phyloP scores from a whole-genome alignment of 2,113 vertebrate genomes.

The Protomyctophum bolini region DNA sequence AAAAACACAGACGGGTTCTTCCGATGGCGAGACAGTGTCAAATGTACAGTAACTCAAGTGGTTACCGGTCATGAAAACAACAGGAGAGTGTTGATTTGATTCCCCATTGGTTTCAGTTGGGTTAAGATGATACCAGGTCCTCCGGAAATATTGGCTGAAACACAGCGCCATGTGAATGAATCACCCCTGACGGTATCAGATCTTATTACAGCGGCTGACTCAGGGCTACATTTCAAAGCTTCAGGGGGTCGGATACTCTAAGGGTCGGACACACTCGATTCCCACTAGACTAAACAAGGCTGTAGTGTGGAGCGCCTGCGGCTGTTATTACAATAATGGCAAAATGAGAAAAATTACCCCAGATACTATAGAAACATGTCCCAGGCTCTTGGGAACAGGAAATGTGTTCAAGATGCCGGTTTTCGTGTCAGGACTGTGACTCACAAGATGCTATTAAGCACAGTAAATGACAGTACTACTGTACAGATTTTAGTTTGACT shows the following conservation, averaged over 20 bases:
- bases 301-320: not conserved
- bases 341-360: conserved; percentile 31
- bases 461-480: conserved; percentile 1
- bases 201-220: conserved; percentile 51
- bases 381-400: conserved; percentile 22
- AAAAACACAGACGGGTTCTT: not conserved
- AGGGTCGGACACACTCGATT: not conserved
- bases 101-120: not conserved
- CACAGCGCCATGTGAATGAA: conserved; percentile 19
- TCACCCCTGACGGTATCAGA: conserved; percentile 41
- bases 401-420: conserved; percentile 10
- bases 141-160: conserved; percentile 40
- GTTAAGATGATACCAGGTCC: conserved; percentile 11
- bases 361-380: conserved; percentile 8
- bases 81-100: not conserved
- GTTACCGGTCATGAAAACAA: conserved; percentile 4
- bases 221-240: conserved; percentile 24
- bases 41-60: not conserved
- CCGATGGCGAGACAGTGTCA: conserved; percentile 2
- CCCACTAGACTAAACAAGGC: not conserved
- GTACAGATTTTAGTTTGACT: not conserved
- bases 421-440: conserved; percentile 13
- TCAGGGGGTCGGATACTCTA: not conserved
- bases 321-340: not conserved
- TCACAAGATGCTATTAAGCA: not conserved